Evolutionary conservation across 2,888 invertebrate species (phyloP), one percentile per base, ranked within the genome.

Genomic region (Xestoiulus laeticollis): DNA sequence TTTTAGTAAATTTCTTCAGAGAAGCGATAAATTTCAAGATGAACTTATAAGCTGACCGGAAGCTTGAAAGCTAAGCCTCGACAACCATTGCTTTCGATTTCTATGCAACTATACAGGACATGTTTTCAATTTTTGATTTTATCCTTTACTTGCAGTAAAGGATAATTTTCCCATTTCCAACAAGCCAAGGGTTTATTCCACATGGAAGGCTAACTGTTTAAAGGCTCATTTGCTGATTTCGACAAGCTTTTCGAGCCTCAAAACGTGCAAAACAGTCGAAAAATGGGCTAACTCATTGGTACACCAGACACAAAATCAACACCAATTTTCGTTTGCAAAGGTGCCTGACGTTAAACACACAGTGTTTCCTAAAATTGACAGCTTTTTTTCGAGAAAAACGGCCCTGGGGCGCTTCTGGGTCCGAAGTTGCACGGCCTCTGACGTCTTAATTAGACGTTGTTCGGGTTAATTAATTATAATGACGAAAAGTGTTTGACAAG

Each of bases 401-500:
- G 59, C 59, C 59, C 59, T 3, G n/a, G 59, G 59, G 59, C n/a
- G 48, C 59, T n/a, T 19, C n/a, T 59, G 2, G 59, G n/a, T 59
- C n/a, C 59, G 4, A n/a, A 22, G 59, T n/a, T n/a, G 16, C n/a
- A 22, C 14, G 22, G n/a, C 59, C 59, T 59, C 59, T 59, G 59
- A 59, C 59, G 59, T 59, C 59, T 59, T 59, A 59, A 59, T 59
- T 59, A 59, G 59, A 59, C 59, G 59, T 59, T 59, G 14, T 59
- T 59, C 59, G n/a, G n/a, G 59, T 22, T 59, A 59, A 59, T 59
- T 59, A 59, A 59, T 59, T 59, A 59, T 59, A 59, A 59, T n/a
- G 59, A 59, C 59, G n/a, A 59, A 59, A n/a, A 48, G 59, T 59
- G 59, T 59, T 59, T 59, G 59, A 59, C 59, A 59, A 59, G 59